Conservation (phyloP, 2,888 invertebrate species). For the Sphecodes monilicornis region DNA sequence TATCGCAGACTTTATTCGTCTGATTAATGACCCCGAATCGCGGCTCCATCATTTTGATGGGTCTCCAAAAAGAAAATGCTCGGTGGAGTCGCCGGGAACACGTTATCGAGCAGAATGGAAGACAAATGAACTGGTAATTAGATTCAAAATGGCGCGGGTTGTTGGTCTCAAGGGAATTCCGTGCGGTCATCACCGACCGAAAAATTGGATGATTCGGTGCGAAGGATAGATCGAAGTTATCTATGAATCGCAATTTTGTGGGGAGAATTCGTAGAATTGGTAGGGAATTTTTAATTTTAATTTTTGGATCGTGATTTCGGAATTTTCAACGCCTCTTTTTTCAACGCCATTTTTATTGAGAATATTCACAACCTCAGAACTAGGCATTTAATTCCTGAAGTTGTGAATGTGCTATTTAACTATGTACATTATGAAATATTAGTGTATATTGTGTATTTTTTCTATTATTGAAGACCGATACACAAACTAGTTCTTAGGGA, state of each 20-base stretch:
- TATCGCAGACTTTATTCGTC: not conserved
- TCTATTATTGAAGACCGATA: too few relatives aligned
- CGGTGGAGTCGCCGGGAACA: not conserved
- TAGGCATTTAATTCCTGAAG: too few relatives aligned
- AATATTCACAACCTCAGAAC: too few relatives aligned
- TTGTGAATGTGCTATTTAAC: too few relatives aligned
- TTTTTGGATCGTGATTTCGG: too few relatives aligned
- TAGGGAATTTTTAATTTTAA: too few relatives aligned
- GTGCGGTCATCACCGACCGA: not conserved
- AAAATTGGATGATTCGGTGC: not conserved
- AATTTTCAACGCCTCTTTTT: too few relatives aligned
- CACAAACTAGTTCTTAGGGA: too few relatives aligned
- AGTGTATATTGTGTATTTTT: too few relatives aligned
- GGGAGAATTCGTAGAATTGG: not conserved
- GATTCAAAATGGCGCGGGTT: not conserved
- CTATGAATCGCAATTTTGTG: not conserved
- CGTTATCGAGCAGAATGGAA: conserved; percentile 1
- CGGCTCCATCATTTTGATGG: conserved; percentile 6
- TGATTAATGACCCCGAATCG: conserved; percentile 24
- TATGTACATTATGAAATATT: too few relatives aligned
- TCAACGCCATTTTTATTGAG: too few relatives aligned
- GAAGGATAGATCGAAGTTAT: not conserved
- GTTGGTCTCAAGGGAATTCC: not conserved
- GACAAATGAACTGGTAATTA: conserved; percentile 1
- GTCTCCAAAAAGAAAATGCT: not conserved